Evolutionary conservation across 1,140 invertebrate species (phyloP), one percentile per base, ranked within the genome.

Genomic region (Heliconius hewitsoni): DNA sequence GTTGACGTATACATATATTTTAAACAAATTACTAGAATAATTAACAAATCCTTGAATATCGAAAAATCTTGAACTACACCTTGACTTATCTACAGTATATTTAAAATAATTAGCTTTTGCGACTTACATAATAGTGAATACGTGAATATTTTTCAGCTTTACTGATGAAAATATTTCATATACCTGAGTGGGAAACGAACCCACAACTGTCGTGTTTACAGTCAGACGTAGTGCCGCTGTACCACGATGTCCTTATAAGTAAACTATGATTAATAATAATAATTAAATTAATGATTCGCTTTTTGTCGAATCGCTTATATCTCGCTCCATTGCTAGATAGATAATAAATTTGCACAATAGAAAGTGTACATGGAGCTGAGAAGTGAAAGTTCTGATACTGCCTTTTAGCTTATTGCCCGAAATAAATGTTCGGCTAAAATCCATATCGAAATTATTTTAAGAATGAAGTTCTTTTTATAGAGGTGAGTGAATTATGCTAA

Each of bases 331-430:
- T 70, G 71, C 71, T 60, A 83, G 87, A 83, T 66, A 66, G 60
- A 27, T 66, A 66, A 30, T 66, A 66, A 66, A 66, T 85, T 86
- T 84, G 80, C 76, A 76, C 83, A 82, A 84, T 89, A 84, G 84
- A 88, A 91, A 89, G 87, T 88, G 77, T 71, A 79, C 79, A 77
- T 73, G 70, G 74, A 79, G 34, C 72, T 66, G 85, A 72, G 50
- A 73, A 79, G 89, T 85, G 88, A 89, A 89, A 91, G 89, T 83
- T 71, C 66, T 84, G 71, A 76, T 72, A 77, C 71, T 71, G 55
- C 30, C 46, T 57, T 77, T 77, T 55, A 42, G n/a, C 37, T 52
- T 77, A 46, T 73, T 71, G 76, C 23, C 60, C 23, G 23, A 66
- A 66, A 66, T 66, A 66, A 66, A 30, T 16, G 60, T 66, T 66